Percentiles rank a stretch among this genome's conserved stretches.
Evolutionary conservation across 2,113 vertebrate species (phyloP).

Genomic region (Eonycteris spelaea): DNA sequence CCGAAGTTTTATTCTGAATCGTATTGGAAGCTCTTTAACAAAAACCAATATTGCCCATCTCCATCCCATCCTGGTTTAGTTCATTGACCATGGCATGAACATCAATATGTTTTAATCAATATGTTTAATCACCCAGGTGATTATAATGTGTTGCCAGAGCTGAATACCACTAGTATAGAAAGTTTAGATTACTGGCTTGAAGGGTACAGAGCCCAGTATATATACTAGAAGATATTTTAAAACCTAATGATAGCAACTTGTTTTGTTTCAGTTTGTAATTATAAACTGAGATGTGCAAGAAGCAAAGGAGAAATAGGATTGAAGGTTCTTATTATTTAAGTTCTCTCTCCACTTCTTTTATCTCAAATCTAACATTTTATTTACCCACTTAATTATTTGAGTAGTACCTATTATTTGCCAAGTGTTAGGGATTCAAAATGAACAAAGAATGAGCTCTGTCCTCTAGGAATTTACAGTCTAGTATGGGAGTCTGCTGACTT

Average conservation of each 20-base stretch:
- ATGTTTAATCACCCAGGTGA: not conserved
- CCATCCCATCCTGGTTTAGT: not conserved
- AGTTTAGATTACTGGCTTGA: not conserved
- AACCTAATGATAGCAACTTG: not conserved
- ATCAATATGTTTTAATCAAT: not conserved
- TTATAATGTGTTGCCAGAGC: not conserved
- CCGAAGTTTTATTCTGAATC: not conserved
- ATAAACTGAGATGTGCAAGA: not conserved
- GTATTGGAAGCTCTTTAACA: not conserved
- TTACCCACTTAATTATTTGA: not conserved
- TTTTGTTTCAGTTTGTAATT: slow-evolving; percentile 7
- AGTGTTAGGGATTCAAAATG: not conserved
- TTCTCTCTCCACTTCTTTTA: not conserved
- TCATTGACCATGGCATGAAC: not conserved
- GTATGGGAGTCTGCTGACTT: not conserved
- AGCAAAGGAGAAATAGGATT: not conserved
- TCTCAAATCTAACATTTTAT: not conserved
- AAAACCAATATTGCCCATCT: not conserved
- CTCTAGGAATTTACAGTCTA: not conserved
- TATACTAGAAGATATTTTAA: not conserved
- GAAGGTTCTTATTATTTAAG: not conserved
- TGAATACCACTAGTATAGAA: not conserved
- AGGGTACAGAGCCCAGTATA: not conserved
- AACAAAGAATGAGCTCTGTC: not conserved
- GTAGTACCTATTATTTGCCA: not conserved